Evolutionary conservation across 2,797 vertebrate genomes (phyloP).

Genomic region (Lutjanus campechanus): DNA sequence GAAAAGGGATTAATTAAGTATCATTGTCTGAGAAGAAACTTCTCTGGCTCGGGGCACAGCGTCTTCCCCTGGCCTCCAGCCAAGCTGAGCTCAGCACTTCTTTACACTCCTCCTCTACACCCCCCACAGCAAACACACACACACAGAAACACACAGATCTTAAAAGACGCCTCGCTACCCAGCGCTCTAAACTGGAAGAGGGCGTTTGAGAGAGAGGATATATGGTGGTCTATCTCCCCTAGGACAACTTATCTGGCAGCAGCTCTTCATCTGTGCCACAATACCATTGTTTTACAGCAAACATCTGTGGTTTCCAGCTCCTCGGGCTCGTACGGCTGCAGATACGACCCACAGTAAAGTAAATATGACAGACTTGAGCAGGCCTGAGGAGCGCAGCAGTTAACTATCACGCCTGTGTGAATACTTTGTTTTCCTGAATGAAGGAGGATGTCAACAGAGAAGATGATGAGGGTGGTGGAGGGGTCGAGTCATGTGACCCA

Average conservation of each 20-base stretch:
- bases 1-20: slow-evolving; percentile 85
- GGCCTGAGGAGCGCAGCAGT: slow-evolving; percentile 14
- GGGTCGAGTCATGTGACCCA: slow-evolving; percentile 46
- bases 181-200: slow-evolving; percentile 48
- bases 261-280: slow-evolving; percentile 57
- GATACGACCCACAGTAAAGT: slow-evolving; percentile 20
- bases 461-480: neutral
- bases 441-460: slow-evolving; percentile 12
- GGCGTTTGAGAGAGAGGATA: slow-evolving; percentile 47
- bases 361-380: slow-evolving; percentile 24
- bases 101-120: slow-evolving; percentile 51
- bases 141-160: slow-evolving; percentile 46
- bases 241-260: slow-evolving; percentile 57
- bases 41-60: slow-evolving; percentile 71
- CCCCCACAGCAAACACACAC: slow-evolving; percentile 44
- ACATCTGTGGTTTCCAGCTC: slow-evolving; percentile 28
- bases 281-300: slow-evolving; percentile 50
- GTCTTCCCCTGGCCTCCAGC: slow-evolving; percentile 79
- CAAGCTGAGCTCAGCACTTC: slow-evolving; percentile 86
- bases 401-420: slow-evolving; percentile 12
- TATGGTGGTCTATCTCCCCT: slow-evolving; percentile 51
- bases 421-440: slow-evolving; percentile 37
- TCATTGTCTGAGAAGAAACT: slow-evolving; percentile 85
- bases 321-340: slow-evolving; percentile 18
- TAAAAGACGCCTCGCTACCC: slow-evolving; percentile 41